phyloP scores from a whole-genome alignment of 2,888 invertebrate genomes.

The Drosophila sordidula region DNA sequence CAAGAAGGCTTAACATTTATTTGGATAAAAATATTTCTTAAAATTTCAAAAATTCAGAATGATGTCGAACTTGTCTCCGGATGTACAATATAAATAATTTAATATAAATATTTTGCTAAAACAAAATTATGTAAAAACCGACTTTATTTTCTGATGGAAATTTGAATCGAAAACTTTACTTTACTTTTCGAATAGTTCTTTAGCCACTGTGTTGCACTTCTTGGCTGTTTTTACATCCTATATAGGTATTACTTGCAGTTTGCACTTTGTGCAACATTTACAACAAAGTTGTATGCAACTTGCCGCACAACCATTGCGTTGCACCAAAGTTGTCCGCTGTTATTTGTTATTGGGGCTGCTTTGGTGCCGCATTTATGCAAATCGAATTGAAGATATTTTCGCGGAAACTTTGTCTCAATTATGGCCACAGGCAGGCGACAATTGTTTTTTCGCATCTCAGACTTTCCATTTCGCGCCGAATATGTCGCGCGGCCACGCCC shows the following conservation, averaged over 20 bases:
- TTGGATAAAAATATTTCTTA: too few species aligned
- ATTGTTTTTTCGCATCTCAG: background rate
- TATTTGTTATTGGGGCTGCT: slow-evolving; percentile 18
- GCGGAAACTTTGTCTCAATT: slow-evolving; percentile 36
- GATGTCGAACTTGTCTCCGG: too few species aligned
- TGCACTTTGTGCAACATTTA: slow-evolving; percentile 31
- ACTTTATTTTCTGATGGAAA: too few species aligned
- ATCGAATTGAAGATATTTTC: slow-evolving; percentile 40
- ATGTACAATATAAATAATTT: too few species aligned
- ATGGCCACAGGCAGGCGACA: slow-evolving; percentile 21
- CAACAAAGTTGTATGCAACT: slow-evolving; percentile 28
- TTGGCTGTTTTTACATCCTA: background rate
- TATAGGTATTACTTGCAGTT: slow-evolving; percentile 22
- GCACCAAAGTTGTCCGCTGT: slow-evolving; percentile 1
- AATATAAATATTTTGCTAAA: too few species aligned
- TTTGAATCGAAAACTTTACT: background rate
- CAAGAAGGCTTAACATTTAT: too few species aligned
- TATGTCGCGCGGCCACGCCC: slow-evolving; percentile 32
- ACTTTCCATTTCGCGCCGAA: slow-evolving; percentile 34
- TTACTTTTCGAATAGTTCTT: background rate
- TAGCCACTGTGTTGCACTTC: slow-evolving; percentile 27
- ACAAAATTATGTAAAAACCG: too few species aligned
- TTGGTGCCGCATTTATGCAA: slow-evolving; percentile 50
- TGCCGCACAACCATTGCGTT: slow-evolving; percentile 16
- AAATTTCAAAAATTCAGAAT: too few species aligned